Evolutionary conservation across 2,888 invertebrate genomes (phyloP), one percentile per base, ranked within the genome.

Genomic region (Apamea anceps): DNA sequence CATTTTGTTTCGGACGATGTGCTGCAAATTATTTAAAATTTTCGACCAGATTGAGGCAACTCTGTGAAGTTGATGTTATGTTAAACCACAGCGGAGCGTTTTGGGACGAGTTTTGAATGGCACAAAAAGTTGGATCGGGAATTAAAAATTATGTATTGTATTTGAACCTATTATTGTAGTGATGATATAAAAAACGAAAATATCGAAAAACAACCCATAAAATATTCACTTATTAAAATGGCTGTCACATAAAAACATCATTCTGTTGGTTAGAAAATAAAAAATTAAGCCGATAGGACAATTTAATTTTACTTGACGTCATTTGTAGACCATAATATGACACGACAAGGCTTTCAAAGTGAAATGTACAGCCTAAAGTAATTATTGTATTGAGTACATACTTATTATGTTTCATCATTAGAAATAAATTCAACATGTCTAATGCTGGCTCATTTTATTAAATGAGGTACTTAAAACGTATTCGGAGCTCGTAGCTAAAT

Each of bases 1-100:
- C 73, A 73, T 72, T 76, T 78, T 84, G 62, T 71, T 63, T 10
- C 65, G 67, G 65, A 32, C 67, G 15, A 57, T 65, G 37, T 67
- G 65, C n/a, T 68, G 45, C 32, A 85, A 77, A 76, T 76, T 77
- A 51, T 77, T 77, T 71, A 45, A 75, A 71, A 54, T 42, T 70
- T 68, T 54, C 28, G 25, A 12, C 15, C 66, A 67, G 79, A 84
- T 79, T 84, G 28, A 42, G 67, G 72, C 37, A 79, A 78, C 8
- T 72, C 63, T 68, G 15, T 45, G 1, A 72, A 77, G 42, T 57
- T 51, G 60, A 62, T 81, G 32, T 80, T 66, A 25, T 54, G 54
- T 75, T 68, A 18, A 62, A 37, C 32, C 62, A 62, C 76, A 37
- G 25, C 6, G 18, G 72, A 90, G 1, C 12, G 13, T 42, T 80